Conservation (phyloP, 2,113 vertebrate species). For the Peromyscus maniculatus region DNA sequence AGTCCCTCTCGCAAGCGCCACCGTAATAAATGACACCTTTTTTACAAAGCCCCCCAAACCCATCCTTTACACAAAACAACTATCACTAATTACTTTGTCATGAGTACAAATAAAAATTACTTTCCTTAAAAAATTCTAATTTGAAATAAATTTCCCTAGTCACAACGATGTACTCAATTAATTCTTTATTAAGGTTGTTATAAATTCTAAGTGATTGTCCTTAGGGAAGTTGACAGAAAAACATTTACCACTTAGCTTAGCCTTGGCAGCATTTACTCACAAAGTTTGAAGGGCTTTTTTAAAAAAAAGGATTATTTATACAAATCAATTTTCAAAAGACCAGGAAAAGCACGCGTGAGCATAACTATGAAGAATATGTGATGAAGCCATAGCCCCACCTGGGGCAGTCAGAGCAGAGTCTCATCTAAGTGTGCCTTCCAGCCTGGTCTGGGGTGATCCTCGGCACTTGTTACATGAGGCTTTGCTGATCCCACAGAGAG, state of each 20-base stretch:
- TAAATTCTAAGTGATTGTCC: constrained; percentile 71
- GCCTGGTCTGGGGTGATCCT: background rate
- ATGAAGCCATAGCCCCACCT: background rate
- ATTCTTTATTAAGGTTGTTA: constrained; percentile 77
- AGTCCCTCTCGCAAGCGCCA: constrained; percentile 52
- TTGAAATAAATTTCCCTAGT: constrained; percentile 65
- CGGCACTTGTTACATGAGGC: too few relatives aligned
- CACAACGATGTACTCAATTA: constrained; percentile 79
- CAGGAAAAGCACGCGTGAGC: background rate
- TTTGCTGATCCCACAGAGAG: background rate
- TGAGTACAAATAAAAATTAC: constrained; percentile 77
- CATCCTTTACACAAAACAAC: constrained; percentile 79
- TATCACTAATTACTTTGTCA: constrained; percentile 76
- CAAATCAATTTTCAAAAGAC: constrained; percentile 19
- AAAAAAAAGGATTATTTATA: background rate
- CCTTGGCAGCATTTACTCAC: constrained; percentile 60
- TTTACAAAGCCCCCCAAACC: constrained; percentile 54
- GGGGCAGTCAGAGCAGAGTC: background rate
- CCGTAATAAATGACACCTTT: constrained; percentile 65
- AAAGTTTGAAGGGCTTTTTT: constrained; percentile 50
- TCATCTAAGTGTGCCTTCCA: background rate
- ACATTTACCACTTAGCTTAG: constrained; percentile 72
- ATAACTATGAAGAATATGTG: background rate
- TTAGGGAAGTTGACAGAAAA: constrained; percentile 65
- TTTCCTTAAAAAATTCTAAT: constrained; percentile 79